Base-by-base conservation (phyloP, 2,113 vertebrate species). In the Scartelaos histophorus region DNA sequence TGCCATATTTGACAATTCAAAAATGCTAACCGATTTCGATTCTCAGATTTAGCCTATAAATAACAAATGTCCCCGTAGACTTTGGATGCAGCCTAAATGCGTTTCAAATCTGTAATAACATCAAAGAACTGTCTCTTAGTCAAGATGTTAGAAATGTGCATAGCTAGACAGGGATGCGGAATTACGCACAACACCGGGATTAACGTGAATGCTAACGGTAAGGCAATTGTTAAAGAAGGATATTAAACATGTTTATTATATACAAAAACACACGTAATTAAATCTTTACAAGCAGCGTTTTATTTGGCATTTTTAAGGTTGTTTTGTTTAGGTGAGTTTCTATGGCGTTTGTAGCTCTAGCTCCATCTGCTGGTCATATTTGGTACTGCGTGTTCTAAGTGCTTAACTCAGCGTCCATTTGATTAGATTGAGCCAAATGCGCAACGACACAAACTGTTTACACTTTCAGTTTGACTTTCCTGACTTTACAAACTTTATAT, bases 321-420 rank as follows among this genome's bases (percentile, higher is more conserved):
- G 25, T 10, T 21, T 25, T 58, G 13, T 61, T 16, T 60, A 25
- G 24, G 1, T 17, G 5, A 15, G 57, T 15, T 13, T 61, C 17
- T 34, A 7, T 6, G 29, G 58, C 7, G 25, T 25, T 61, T 43
- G 69, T 1, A 10, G 24, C 7, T 72, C 25, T 85, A 54, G 58
- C 13, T 57, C 78, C 81, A 82, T 70, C 91, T 77, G 24, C 82
- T 79, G 89, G 86, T 17, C 2, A 0, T n/a, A 24, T 5, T 29
- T n/a, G 54, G 29, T 75, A 47, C 43, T 2, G 2, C 29, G 3
- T 15, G 1, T 12, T 49, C 22, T 12, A 13, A 62, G 19, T 29
- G 51, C 7, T 16, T 53, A 58, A 67, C 57, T 66, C 38, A 24
- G 29, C 56, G 19, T 73, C 38, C 49, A 68, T 68, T 68, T 21